Conservation (phyloP, 2,113 vertebrate species). For the Tetrao urogallus region DNA sequence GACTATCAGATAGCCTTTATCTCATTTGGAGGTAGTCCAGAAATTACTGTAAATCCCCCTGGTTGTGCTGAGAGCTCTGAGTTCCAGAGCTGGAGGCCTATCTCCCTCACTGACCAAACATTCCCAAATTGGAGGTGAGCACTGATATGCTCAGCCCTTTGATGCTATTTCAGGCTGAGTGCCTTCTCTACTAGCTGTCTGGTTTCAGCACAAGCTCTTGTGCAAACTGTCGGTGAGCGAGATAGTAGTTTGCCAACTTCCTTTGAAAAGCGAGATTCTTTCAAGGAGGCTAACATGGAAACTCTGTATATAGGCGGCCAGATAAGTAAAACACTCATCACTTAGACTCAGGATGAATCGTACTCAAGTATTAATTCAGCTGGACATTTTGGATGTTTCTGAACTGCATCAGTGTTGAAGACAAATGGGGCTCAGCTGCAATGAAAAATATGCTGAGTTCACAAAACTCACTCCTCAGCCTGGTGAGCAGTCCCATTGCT, state of each 20-base stretch:
- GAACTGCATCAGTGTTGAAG: background rate
- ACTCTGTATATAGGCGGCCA: background rate
- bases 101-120: background rate
- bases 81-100: background rate
- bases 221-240: background rate
- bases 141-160: background rate
- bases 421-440: background rate
- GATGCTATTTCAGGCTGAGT: conserved; percentile 47
- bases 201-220: conserved; percentile 32
- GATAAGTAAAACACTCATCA: background rate
- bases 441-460: background rate
- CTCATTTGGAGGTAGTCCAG: conserved; percentile 2
- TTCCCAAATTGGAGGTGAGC: background rate
- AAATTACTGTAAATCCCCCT: conserved; percentile 9
- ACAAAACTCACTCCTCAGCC: background rate
- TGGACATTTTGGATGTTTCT: background rate
- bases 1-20: background rate
- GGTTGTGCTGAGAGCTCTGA: background rate
- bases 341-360: background rate
- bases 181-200: background rate
- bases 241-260: conserved; percentile 14
- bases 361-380: background rate
- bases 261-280: conserved; percentile 43
- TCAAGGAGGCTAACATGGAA: background rate
- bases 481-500: background rate